Percentiles rank a stretch among this genome's conserved stretches.
These are phyloP conservation scores for Brenthis hecate DNA, from an alignment of 2,888 invertebrate genomes.

Conservation along the genomic window DNA sequence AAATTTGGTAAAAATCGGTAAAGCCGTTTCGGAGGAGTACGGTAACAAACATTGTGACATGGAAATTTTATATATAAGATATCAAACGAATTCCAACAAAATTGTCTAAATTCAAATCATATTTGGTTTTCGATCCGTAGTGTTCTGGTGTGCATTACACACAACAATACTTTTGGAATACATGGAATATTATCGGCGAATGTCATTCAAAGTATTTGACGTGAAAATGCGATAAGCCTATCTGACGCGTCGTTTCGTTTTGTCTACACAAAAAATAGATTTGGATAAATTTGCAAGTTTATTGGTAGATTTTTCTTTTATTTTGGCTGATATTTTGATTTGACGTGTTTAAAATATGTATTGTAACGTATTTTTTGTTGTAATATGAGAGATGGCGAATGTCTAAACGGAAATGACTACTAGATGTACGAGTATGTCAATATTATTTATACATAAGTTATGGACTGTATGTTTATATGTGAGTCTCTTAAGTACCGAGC, in stretches of 20 bases:
- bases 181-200: constrained; percentile 31
- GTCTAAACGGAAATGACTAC: no score
- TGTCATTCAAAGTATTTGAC: constrained; percentile 35
- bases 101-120: constrained; percentile 3
- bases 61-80: no score
- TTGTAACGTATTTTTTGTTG: not conserved
- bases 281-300: constrained; percentile 18
- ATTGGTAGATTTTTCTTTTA: constrained; percentile 16
- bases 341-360: not conserved
- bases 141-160: not conserved
- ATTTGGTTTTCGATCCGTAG: not conserved
- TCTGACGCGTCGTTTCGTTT: constrained; percentile 26
- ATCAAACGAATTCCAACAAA: not conserved
- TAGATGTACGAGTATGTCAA: no score
- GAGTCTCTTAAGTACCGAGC: no score
- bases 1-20: no score
- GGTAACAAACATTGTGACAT: no score
- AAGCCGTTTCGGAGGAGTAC: no score
- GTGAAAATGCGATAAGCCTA: constrained; percentile 35
- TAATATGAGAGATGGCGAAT: not conserved
- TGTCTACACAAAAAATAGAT: constrained; percentile 23
- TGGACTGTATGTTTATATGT: no score
- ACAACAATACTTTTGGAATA: constrained; percentile 7
- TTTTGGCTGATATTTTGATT: not conserved
- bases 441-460: no score